phyloP scores from a whole-genome alignment of 1,140 invertebrate genomes.

The Tyrophagus putrescentiae region DNA sequence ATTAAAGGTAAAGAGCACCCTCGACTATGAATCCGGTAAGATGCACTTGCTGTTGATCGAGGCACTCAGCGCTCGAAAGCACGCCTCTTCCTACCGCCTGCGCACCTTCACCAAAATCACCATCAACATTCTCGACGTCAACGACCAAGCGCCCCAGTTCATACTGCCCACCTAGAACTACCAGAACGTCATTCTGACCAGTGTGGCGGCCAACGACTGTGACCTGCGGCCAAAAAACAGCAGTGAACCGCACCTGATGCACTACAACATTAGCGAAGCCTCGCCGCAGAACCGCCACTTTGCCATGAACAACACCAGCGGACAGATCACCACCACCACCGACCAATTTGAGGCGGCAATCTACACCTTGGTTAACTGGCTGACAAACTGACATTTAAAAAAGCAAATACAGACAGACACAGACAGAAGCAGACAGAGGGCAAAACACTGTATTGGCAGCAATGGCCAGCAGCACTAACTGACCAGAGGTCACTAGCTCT shows the following conservation, averaged over 20 bases:
- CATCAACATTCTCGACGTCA: conserved; percentile 51
- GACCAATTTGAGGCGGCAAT: conserved; percentile 37
- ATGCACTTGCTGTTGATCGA: conserved; percentile 45
- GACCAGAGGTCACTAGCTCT: no score
- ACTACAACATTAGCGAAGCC: conserved; percentile 63
- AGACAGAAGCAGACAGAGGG: no score
- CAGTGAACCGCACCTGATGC: conserved; percentile 34
- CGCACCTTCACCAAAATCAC: conserved; percentile 16
- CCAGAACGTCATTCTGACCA: conserved; percentile 52
- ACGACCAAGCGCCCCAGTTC: conserved; percentile 74
- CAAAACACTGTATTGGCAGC: no score
- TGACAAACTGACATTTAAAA: no score
- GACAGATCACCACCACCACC: conserved; percentile 51
- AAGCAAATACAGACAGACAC: no score
- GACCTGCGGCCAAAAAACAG: conserved; percentile 42
- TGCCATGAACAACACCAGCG: conserved; percentile 52
- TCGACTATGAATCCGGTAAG: conserved; percentile 46
- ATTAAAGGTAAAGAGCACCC: conserved; percentile 55
- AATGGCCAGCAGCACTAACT: no score
- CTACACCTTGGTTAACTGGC: no score
- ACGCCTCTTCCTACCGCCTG: not conserved
- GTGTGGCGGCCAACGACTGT: conserved; percentile 53
- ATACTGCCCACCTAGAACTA: conserved; percentile 51
- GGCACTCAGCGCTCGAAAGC: conserved; percentile 61
- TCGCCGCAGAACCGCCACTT: conserved; percentile 70